Base-by-base conservation (phyloP, 2,797 vertebrate species). In the Poeciliopsis infans region DNA sequence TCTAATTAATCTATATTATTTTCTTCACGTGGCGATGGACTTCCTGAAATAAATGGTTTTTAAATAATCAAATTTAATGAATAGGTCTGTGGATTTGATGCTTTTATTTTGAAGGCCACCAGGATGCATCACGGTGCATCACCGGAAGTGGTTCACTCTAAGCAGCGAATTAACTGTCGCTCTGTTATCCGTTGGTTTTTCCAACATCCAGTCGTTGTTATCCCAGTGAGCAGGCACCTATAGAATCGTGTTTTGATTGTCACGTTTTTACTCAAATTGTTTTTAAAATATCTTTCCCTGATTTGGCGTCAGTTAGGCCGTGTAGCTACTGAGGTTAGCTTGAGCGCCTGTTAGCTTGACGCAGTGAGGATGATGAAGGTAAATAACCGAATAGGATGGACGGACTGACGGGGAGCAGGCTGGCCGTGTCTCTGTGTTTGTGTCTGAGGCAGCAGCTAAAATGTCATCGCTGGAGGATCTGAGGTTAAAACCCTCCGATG, bases 41-140 rank as follows among this genome's bases (percentile, higher is more conserved):
- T 13, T 6, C 12, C n/a, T 59, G 12, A 28, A 57, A 5, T 59
- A 59, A 15, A 31, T 2, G 2, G 15, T 28, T 31, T 59, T 59
- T 59, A 28, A 59, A 59, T 31, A 59, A 31, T 59, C n/a, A 16
- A 13, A 31, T 59, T 59, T 31, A 59, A 2, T 59, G 57, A 59
- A 59, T 59, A 28, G n/a, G 25, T 55, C 25, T 12, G 25, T 7
- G 25, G 23, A 55, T n/a, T 18, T 18, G 6, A 3, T 15, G 25
- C 73, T 59, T 75, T 75, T 59, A 75, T 31, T 75, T 75, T 59
- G 73, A 75, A 59, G 53, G 25, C 15, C 13, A 75, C 20, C 16
- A 31, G 57, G 74, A 75, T 15, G 57, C 36, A 23, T 28, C 4
- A 0, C 20, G 8, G 5, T n/a, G 2, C 10, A 3, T 61, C 41